Base-by-base conservation (phyloP, 2,797 vertebrate species). In the Pteropus rufus region DNA sequence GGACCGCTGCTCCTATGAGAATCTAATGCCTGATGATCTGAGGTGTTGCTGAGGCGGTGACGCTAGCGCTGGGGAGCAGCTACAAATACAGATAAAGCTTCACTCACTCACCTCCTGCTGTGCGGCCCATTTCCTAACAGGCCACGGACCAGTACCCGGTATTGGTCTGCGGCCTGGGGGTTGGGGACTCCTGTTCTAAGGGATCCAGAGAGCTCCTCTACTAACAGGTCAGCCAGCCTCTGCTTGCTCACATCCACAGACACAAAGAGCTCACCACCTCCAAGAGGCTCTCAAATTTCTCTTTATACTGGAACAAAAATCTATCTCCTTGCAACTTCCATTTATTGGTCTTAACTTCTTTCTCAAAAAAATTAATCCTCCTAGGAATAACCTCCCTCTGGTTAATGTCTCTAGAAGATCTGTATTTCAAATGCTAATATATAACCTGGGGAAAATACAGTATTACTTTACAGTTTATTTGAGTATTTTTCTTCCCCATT, bases 391-490 rank as follows among this genome's bases (percentile, higher is more conserved):
- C 19, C 77, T 5, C 92, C 49, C 81, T 87, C 62, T 60, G 39
- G 46, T 46, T 92, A 79, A 87, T 60, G 26, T 72, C 69, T 93
- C 69, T 56, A 92, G 65, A 54, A 89, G 29, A 11, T 82, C 31
- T n/a, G 36, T 85, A 2, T 76, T 95, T 89, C 56, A 83, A 93
- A 89, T 54, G 31, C 31, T 89, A 94, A 81, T 64, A 82, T 7
- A 72, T 77, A 93, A 81, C 60, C 56, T 89, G 16, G 41, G 60
- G 1, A 60, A 87, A 60, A 89, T 16, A 56, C 5, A 21, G 54
- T 67, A 86, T 86, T 82, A 82, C 36, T 67, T 94, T 79, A 83
- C 21, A 82, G 41, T 46, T 79, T 70, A 69, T 76, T 67, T 70
- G 72, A 86, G 67, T n/a, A 56, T 4, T 77, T 92, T 79, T 73